Evolutionary conservation across 2,113 vertebrate species (phyloP).

Genomic region (Oryzias celebensis): DNA sequence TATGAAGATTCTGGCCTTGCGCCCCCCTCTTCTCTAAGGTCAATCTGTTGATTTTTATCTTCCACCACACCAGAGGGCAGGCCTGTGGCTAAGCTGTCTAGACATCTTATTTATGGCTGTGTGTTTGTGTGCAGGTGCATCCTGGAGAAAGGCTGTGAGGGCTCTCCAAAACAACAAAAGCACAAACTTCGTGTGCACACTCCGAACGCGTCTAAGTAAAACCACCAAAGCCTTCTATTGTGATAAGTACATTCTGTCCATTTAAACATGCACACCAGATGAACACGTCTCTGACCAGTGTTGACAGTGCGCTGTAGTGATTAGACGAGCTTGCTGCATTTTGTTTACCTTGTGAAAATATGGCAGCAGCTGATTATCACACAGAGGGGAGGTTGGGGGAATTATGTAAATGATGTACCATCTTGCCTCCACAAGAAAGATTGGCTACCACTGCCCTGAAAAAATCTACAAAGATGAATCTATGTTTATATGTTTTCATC

Average conservation of each 20-base stretch:
- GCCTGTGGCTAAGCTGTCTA: constrained; percentile 46
- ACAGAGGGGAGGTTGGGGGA: constrained; percentile 29
- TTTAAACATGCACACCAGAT: neutral
- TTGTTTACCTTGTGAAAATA: constrained; percentile 47
- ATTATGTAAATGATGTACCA: constrained; percentile 37
- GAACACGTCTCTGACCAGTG: neutral
- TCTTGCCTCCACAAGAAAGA: constrained; percentile 26
- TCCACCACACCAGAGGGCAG: constrained; percentile 45
- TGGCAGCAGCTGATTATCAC: constrained; percentile 49
- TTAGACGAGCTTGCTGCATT: constrained; percentile 38
- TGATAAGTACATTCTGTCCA: neutral
- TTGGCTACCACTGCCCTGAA: neutral
- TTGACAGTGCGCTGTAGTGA: constrained; percentile 42
- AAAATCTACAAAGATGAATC: neutral
- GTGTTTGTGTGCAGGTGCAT: constrained; percentile 11
- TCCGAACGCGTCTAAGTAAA: neutral
- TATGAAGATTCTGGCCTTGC: neutral
- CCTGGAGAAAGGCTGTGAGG: neutral
- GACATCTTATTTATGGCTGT: constrained; percentile 51
- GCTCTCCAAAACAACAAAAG: neutral
- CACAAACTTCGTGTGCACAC: neutral
- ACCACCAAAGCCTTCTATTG: neutral
- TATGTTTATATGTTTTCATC: too few species aligned
- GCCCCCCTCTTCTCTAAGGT: neutral
- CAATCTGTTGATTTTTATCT: constrained; percentile 47